phyloP scores from a whole-genome alignment of 2,888 invertebrate species.

The Apotomis betuletana region DNA sequence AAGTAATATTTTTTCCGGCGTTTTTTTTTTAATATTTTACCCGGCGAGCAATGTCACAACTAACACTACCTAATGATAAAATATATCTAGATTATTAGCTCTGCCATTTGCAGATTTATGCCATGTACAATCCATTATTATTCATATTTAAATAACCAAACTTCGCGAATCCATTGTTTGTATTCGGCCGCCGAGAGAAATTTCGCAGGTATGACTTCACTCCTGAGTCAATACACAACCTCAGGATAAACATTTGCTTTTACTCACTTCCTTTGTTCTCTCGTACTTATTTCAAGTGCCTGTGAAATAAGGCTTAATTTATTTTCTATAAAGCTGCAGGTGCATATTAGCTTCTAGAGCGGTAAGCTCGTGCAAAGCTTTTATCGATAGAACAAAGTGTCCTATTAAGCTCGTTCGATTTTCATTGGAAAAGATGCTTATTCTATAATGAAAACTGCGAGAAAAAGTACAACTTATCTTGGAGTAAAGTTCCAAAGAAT shows the following conservation, averaged over 20 bases:
- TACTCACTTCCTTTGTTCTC: constrained; percentile 34
- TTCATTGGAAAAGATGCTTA: constrained; percentile 42
- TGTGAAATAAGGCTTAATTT: constrained; percentile 15
- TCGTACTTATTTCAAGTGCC: constrained; percentile 17
- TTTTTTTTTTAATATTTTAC: too few species aligned
- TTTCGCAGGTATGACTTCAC: constrained; percentile 38
- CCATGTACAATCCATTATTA: background rate
- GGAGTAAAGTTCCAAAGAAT: background rate
- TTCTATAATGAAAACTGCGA: constrained; percentile 18
- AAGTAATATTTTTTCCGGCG: too few species aligned
- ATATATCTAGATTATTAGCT: too few species aligned
- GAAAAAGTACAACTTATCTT: background rate
- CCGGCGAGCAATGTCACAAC: too few species aligned
- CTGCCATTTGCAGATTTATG: too few species aligned
- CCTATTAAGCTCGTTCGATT: constrained; percentile 53
- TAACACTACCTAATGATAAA: too few species aligned
- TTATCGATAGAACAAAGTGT: constrained; percentile 56
- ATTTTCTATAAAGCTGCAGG: constrained; percentile 42
- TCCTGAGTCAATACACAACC: constrained; percentile 30
- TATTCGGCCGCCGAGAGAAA: constrained; percentile 30
- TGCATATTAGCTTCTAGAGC: constrained; percentile 47
- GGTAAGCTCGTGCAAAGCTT: constrained; percentile 40
- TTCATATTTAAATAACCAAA: constrained; percentile 23
- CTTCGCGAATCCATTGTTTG: constrained; percentile 29
- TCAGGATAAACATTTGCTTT: constrained; percentile 32